Percentiles rank a stretch among this genome's conserved stretches.
phyloP scores from a whole-genome alignment of 2,113 vertebrate species.

The Cavia aperea region DNA sequence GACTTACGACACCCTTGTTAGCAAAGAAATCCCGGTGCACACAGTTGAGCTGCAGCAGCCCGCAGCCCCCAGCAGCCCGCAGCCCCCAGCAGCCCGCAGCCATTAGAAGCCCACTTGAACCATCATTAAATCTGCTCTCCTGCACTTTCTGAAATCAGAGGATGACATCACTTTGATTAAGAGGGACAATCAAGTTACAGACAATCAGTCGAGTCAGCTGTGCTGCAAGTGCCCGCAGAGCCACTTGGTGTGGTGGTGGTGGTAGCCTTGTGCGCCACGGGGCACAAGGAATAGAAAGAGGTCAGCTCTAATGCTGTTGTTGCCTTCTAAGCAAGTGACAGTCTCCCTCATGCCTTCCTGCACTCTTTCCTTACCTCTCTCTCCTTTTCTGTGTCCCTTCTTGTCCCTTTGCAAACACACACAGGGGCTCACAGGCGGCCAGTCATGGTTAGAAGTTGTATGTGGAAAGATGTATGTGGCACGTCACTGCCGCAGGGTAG shows the following conservation, averaged over 20 bases:
- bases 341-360: neutral
- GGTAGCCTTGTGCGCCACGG: neutral
- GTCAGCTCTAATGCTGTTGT: neutral
- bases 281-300: neutral
- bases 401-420: neutral
- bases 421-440: neutral
- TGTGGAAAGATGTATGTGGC: neutral
- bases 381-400: neutral
- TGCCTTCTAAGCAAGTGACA: neutral
- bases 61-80: neutral
- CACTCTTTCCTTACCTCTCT: neutral
- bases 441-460: neutral
- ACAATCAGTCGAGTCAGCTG: slow-evolving; percentile 27
- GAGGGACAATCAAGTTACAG: slow-evolving; percentile 22
- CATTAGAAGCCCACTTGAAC: slow-evolving; percentile 30
- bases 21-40: neutral
- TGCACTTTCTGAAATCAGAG: slow-evolving; percentile 58
- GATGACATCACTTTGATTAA: slow-evolving; percentile 54
- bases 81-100: neutral
- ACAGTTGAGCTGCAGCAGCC: neutral
- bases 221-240: neutral
- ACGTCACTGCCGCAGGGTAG: fast-evolving
- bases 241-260: neutral
- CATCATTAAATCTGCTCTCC: slow-evolving; percentile 15
- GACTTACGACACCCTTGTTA: slow-evolving; percentile 52